Evolutionary conservation across 1,140 invertebrate species (phyloP).

Genomic region (Pseudoatta argentina): DNA sequence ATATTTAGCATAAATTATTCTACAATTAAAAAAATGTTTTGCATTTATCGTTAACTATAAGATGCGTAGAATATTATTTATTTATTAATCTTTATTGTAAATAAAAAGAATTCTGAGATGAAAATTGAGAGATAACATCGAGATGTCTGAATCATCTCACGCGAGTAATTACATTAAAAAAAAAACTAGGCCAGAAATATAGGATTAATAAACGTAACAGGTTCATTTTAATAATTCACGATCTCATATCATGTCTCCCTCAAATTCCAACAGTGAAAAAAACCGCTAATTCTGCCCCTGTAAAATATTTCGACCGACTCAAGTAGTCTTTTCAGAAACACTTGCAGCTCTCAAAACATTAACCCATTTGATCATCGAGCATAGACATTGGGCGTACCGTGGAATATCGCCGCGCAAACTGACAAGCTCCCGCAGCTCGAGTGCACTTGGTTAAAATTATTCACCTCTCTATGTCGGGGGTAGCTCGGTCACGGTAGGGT

Average conservation of each 20-base stretch:
- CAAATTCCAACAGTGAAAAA: background rate
- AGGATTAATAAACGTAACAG: background rate
- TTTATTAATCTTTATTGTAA: no score
- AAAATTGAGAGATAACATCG: no score
- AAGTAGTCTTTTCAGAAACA: slow-evolving; percentile 11
- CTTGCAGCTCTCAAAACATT: slow-evolving; percentile 28
- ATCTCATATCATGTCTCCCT: background rate
- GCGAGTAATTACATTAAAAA: no score
- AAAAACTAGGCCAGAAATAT: no score
- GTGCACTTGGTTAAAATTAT: slow-evolving; percentile 71
- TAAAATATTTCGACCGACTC: background rate
- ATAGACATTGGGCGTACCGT: slow-evolving; percentile 1
- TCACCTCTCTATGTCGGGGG: slow-evolving; percentile 44
- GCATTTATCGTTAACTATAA: no score
- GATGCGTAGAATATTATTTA: no score
- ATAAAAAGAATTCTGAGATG: no score
- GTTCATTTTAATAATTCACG: background rate
- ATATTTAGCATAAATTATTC: no score
- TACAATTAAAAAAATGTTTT: no score
- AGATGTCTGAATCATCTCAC: no score
- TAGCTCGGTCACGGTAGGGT: slow-evolving; percentile 14
- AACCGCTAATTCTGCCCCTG: background rate
- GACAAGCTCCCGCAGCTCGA: slow-evolving; percentile 47
- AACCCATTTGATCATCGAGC: slow-evolving; percentile 37
- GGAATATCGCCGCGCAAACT: slow-evolving; percentile 28